Evolutionary conservation across 2,113 vertebrate species (phyloP), one percentile per base, ranked within the genome.

Genomic region (Heterotis niloticus): DNA sequence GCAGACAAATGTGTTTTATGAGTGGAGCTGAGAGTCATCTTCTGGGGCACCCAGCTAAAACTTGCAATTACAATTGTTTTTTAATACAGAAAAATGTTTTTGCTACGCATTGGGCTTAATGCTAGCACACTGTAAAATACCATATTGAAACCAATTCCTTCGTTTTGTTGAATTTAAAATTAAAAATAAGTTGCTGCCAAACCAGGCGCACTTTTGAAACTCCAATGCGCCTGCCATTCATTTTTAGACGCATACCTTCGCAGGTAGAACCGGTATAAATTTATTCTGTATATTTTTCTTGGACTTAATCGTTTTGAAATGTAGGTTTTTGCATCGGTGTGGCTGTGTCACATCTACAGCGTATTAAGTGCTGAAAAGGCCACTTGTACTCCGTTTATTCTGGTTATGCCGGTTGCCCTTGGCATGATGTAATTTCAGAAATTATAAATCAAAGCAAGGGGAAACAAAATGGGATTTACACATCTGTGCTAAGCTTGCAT

Each of bases 401-500:
- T 44, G 20, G 20, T 51, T 88, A 88, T 86, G 86, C 83, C 79
- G 54, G 52, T 60, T 71, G 68, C 28, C 44, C 18, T 51, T 77
- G 67, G 67, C 59, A 64, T 62, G 57, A 77, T 54, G 62, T 64
- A 64, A 44, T 62, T 62, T 54, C 34, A 60, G 44, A 75, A 79
- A 54, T 20, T 72, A 12, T 52, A 51, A 69, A 70, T 70, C 57
- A 54, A 24, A 28, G 34, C 14, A 26, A 29, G 28, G 65, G 72
- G 54, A 67, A 59, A 20, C 44, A 54, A 71, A 18, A 78, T 68
- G 34, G 56, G 62, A 62, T 71, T 28, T 23, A 34, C 62, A 59
- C 54, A 71, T 78, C 24, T 69, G 84, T 85, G 88, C 88, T 89
- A 86, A 87, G 88, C 87, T 88, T 87, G 86, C 87, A 85, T 88